A percentile compares a stretch with the other conserved stretches of the same genome.
Conservation (phyloP, 2,888 invertebrate genomes). For the Tortricodes alternella region DNA sequence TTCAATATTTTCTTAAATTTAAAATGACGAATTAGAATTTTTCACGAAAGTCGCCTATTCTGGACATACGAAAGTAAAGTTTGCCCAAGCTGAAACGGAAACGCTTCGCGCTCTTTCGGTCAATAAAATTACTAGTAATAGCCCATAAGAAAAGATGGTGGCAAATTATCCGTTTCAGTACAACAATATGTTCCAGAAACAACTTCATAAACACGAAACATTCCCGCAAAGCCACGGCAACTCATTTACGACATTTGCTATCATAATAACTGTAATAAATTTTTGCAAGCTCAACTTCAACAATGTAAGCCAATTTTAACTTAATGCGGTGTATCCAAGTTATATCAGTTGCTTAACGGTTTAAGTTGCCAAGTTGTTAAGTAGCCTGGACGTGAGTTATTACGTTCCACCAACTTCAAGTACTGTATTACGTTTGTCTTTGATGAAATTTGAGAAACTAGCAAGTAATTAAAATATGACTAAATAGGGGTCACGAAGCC, state of each 20-base stretch:
- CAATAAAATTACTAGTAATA: no score
- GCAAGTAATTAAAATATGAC: no score
- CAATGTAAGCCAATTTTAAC: slow-evolving; percentile 17
- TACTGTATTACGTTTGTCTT: slow-evolving; percentile 1
- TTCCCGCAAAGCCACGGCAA: slow-evolving; percentile 9
- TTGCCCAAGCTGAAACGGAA: no score
- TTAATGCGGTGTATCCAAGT: slow-evolving; percentile 20
- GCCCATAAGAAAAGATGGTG: background rate
- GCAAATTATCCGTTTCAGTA: background rate
- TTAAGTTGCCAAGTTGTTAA: slow-evolving; percentile 15
- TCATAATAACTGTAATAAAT: slow-evolving; percentile 28
- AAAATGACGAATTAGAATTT: no score
- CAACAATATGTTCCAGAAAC: background rate
- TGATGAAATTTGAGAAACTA: background rate
- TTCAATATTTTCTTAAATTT: no score
- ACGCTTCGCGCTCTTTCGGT: no score
- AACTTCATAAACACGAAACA: slow-evolving; percentile 12
- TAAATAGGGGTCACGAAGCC: no score
- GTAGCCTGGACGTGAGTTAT: slow-evolving; percentile 19
- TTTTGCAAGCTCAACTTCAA: slow-evolving; percentile 14
- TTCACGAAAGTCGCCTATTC: no score
- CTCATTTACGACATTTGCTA: slow-evolving; percentile 20
- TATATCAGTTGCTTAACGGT: slow-evolving; percentile 25
- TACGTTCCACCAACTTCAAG: slow-evolving; percentile 16
- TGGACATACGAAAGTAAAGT: no score